Conservation (phyloP, 2,113 vertebrate genomes). For the Lycocorax pyrrhopterus region DNA sequence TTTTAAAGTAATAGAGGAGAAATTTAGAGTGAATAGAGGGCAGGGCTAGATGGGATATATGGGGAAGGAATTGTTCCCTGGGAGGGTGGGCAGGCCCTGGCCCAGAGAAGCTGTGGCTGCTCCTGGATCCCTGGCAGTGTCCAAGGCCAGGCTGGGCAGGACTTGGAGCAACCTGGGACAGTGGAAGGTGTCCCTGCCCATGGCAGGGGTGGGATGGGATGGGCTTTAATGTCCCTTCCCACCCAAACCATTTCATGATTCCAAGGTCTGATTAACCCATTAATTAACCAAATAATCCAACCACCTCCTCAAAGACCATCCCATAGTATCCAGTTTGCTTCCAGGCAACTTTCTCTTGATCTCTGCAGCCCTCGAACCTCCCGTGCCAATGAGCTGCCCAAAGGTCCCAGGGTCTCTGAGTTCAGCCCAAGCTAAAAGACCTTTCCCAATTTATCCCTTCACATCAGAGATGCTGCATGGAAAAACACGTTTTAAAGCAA, state of each 20-base stretch:
- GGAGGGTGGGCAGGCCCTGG: neutral
- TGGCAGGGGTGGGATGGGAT: accelerated
- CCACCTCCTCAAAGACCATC: neutral
- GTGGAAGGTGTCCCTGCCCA: neutral
- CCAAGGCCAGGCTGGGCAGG: accelerated
- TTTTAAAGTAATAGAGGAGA: neutral
- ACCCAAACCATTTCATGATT: neutral
- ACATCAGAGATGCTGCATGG: neutral
- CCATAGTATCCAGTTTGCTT: neutral
- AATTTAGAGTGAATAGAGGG: no score
- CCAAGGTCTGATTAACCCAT: neutral
- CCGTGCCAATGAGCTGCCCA: neutral
- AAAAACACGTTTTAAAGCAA: neutral
- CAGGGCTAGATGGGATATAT: accelerated
- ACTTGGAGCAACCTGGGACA: accelerated
- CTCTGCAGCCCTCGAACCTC: neutral
- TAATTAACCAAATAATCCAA: neutral
- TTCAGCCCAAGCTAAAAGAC: neutral
- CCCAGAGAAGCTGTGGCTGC: neutral
- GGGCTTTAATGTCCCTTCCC: accelerated
- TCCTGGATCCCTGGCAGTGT: neutral
- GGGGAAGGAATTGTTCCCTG: neutral
- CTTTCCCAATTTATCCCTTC: no score
- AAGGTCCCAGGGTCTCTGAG: neutral
- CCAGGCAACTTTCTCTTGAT: neutral